Evolutionary conservation across 2,113 vertebrate genomes (phyloP), one percentile per base, ranked within the genome.

Genomic region (Capreolus pygargus): DNA sequence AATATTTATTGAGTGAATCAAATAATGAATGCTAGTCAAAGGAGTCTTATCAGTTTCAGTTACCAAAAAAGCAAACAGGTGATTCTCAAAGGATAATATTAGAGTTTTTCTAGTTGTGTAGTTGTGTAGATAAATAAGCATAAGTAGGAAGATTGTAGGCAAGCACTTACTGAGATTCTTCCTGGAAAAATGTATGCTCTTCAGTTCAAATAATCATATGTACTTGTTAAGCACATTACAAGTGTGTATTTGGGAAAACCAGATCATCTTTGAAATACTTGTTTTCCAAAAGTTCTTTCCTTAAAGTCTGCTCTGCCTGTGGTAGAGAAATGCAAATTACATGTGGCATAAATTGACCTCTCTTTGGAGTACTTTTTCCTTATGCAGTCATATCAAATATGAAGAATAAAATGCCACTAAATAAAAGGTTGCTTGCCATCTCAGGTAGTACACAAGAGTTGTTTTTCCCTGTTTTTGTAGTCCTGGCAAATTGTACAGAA

Each of bases 401-500:
- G 84, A 90, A 84, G 70, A 88, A 78, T 74, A 50, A 95, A 89
- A 87, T 81, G 52, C 57, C n/a, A 6, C 27, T 81, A 74, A 85
- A 54, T 36, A 39, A 30, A 88, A 94, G 54, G 89, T 87, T 81
- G 85, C 67, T 43, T 67, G 55, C 58, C 81, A 15, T 50, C 86
- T 89, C 64, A n/a, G 82, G 81, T 82, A 12, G 64, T 57, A 50
- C 8, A 15, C 83, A 81, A 88, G n/a, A 95, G 47, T 91, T 94
- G 47, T 21, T 95, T 96, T 94, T 33, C 81, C 64, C 74, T 81
- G 7, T 88, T 50, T 50, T 84, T 97, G 7, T 70, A 57, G 25
- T 64, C 87, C 45, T 97, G 88, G 30, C 6, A 97, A 92, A 95
- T 97, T 87, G 89, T 86, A 70, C 21, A 55, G 19, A 85, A 89